Evolutionary conservation across 30 jellyfish, hydroid and myxozoan species (phyloP).

Genomic region (Rhopilema esculentum): DNA sequence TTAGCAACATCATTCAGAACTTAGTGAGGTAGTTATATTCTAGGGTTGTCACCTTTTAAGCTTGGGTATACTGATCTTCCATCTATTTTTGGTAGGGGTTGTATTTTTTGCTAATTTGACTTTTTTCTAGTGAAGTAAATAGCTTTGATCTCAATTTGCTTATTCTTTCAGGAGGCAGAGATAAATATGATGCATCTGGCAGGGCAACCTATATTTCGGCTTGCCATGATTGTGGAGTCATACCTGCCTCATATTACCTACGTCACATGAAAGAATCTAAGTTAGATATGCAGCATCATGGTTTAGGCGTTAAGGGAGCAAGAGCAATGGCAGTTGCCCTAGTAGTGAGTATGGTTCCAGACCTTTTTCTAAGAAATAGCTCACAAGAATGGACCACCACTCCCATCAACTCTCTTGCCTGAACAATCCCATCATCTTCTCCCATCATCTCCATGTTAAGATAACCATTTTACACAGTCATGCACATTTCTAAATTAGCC

Average conservation of each 20-base stretch:
- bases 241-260: slow-evolving; percentile 89
- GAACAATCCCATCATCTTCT: too few relatives aligned
- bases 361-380: background rate
- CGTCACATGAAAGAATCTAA: slow-evolving; percentile 79
- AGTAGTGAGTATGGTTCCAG: slow-evolving; percentile 56
- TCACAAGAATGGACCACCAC: background rate
- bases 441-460: too few relatives aligned
- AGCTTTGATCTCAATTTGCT: background rate
- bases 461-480: too few relatives aligned
- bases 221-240: slow-evolving; percentile 83
- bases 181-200: slow-evolving; percentile 76
- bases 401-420: background rate
- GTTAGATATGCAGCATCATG: slow-evolving; percentile 90
- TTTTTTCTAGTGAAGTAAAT: too few relatives aligned
- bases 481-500: too few relatives aligned
- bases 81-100: too few relatives aligned
- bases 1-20: too few relatives aligned
- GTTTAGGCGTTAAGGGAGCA: slow-evolving; percentile 88
- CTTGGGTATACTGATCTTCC: too few relatives aligned
- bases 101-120: too few relatives aligned
- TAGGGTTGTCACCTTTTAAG: too few relatives aligned
- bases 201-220: slow-evolving; percentile 79
- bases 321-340: slow-evolving; percentile 84
- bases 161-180: slow-evolving; percentile 43
- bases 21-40: too few relatives aligned